A percentile compares a stretch with the other conserved stretches of the same genome.
These are phyloP conservation scores for Venusia cambrica DNA, from an alignment of 2,888 invertebrate species.

Conservation along the genomic window DNA sequence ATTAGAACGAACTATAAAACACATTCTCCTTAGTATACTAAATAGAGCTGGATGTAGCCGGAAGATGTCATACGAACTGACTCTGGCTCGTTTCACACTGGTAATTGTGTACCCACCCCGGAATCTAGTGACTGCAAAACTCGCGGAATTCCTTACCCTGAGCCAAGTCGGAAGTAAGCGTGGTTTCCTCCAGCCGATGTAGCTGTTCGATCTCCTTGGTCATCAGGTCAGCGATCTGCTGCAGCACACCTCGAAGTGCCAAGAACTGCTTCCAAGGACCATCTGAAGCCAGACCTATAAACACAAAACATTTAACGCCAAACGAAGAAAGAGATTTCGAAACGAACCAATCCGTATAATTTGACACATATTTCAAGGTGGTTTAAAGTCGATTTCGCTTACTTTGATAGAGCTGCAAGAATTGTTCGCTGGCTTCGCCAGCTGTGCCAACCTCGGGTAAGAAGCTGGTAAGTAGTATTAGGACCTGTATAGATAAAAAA, in stretches of 20 bases:
- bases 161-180: conserved; percentile 95
- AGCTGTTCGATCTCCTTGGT: conserved; percentile 94
- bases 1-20: too few relatives aligned
- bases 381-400: conserved; percentile 27
- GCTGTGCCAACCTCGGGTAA: conserved; percentile 91
- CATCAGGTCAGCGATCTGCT: conserved; percentile 91
- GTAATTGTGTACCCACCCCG: too few relatives aligned
- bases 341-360: too few relatives aligned
- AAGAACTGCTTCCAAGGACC: conserved; percentile 97
- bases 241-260: conserved; percentile 91
- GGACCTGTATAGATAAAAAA: conserved; percentile 76
- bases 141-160: conserved; percentile 85
- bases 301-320: neutral
- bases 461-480: conserved; percentile 93
- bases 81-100: too few relatives aligned
- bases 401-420: conserved; percentile 91
- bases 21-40: too few relatives aligned
- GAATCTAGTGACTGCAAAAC: too few relatives aligned
- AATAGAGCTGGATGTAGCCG: too few relatives aligned
- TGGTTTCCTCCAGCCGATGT: conserved; percentile 94
- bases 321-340: neutral
- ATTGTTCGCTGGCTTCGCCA: conserved; percentile 96
- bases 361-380: too few relatives aligned
- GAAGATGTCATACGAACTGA: too few relatives aligned
- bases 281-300: conserved; percentile 85